A percentile compares a stretch with the other conserved stretches of the same genome.
These are phyloP conservation scores for Neodontobutis hainanensis DNA, from an alignment of 2,113 vertebrate genomes.

Conservation along the genomic window DNA sequence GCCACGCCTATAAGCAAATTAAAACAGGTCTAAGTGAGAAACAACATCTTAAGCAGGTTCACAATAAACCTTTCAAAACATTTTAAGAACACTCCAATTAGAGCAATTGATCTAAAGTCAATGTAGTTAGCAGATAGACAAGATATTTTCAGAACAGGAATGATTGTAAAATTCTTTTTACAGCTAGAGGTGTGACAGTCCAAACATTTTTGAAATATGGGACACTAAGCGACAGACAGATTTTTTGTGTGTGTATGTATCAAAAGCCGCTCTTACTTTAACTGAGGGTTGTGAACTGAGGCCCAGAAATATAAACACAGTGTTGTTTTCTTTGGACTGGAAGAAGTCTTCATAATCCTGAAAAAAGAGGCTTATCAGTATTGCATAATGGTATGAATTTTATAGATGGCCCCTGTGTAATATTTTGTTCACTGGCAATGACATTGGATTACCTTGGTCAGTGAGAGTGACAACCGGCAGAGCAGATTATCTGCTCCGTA, in stretches of 20 bases:
- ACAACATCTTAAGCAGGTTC: no score
- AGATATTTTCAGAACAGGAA: no score
- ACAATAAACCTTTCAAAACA: no score
- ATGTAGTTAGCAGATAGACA: no score
- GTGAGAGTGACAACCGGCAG: slow-evolving; percentile 46
- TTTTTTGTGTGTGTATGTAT: background rate
- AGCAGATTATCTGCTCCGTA: slow-evolving; percentile 61
- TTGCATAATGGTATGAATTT: slow-evolving; percentile 16
- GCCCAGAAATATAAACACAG: slow-evolving; percentile 91
- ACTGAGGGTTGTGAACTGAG: slow-evolving; percentile 80
- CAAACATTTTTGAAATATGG: no score
- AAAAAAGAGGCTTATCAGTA: background rate
- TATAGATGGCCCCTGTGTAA: slow-evolving; percentile 8
- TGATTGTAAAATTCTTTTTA: no score
- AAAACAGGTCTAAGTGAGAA: no score
- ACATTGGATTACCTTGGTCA: slow-evolving; percentile 49
- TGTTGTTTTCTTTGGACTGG: slow-evolving; percentile 96
- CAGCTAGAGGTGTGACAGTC: no score
- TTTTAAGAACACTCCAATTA: no score
- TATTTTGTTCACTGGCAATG: slow-evolving; percentile 15
- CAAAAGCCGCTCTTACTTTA: slow-evolving; percentile 76
- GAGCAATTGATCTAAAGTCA: no score
- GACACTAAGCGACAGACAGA: no score
- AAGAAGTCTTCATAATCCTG: slow-evolving; percentile 98
- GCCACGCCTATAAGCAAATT: no score